A percentile compares a stretch with the other conserved stretches of the same genome.
Evolutionary conservation across 2,113 vertebrate genomes (phyloP).

Genomic region (Tiliqua scincoides): DNA sequence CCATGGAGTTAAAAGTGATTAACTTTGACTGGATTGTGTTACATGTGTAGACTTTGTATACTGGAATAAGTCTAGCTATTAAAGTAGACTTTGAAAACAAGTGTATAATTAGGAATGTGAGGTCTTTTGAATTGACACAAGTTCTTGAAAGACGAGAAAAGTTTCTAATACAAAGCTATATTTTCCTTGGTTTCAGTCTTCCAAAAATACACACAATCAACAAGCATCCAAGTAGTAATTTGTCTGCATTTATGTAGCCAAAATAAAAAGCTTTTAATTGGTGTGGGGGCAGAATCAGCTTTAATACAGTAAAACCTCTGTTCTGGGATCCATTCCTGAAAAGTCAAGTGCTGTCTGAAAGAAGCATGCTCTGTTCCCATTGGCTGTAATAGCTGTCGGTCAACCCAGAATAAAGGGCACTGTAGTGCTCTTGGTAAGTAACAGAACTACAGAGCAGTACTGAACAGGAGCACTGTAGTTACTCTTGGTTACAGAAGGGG

Average conservation of each 20-base stretch:
- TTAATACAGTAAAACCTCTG: background rate
- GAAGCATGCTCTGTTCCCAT: too few relatives aligned
- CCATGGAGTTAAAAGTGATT: background rate
- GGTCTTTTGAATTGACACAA: background rate
- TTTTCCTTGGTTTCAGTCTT: background rate
- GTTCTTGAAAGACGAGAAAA: background rate
- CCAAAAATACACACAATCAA: background rate
- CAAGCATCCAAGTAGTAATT: background rate
- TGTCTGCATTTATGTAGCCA: background rate
- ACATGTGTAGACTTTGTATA: too few relatives aligned
- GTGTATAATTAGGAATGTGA: background rate
- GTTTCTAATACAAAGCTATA: background rate
- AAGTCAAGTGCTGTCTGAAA: too few relatives aligned
- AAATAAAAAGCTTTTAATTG: background rate
- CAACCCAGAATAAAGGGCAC: too few relatives aligned
- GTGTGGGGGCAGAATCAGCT: background rate
- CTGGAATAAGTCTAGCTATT: background rate
- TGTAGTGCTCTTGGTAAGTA: too few relatives aligned
- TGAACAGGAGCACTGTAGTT: too few relatives aligned
- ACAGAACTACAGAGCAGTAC: too few relatives aligned
- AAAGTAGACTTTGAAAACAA: background rate
- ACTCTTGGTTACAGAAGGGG: too few relatives aligned
- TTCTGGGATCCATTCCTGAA: too few relatives aligned
- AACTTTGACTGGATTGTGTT: too few relatives aligned
- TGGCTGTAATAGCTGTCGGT: too few relatives aligned